Base-by-base conservation (phyloP, 2,797 vertebrate genomes). In the Emydoidea blandingii region DNA sequence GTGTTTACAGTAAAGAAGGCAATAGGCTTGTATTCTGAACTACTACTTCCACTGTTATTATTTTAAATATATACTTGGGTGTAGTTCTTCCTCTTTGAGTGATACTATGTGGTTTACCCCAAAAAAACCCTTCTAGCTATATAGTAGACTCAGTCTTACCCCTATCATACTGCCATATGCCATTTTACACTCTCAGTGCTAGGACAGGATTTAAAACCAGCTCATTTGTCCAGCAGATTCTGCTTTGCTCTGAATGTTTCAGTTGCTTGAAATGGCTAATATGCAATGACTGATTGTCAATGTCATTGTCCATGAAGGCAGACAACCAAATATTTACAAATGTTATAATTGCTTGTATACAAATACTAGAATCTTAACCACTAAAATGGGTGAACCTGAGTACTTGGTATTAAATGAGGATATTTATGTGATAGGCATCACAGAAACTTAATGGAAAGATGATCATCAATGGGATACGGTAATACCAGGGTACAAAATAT, bases 1-100 rank as follows among this genome's bases (percentile, higher is more conserved):
- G 10, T 74, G 27, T 90, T 65, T 89, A 82, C 78, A 65, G n/a
- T 52, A 49, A 95, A 79, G 74, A 93, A 18, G 19, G 23, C 82
- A 90, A 50, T 15, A 23, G 79, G 16, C 44, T 94, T 81, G 44
- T 79, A 34, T 53, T 83, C 37, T 83, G 83, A 88, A 82, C 34
- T 87, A 21, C 10, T 65, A 34, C 34, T 95, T 93, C 86, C 50
- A 41, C 53, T 54, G 2, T 44, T 4, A 47, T 19, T 44, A 65
- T 59, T 57, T 79, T 76, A 47, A 76, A 47, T 44, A 76, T 25
- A 47, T 47, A 47, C 25, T 79, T 25, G 37, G 57, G 41, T 50
- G 82, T 41, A 74, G 80, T 11, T 83, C 72, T 92, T 56, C 57
- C 59, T 94, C 52, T 68, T 89, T 57, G 41, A 78, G 12, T 52